phyloP scores from a whole-genome alignment of 1,140 invertebrate genomes.

The Caenorhabditis tropicalis region DNA sequence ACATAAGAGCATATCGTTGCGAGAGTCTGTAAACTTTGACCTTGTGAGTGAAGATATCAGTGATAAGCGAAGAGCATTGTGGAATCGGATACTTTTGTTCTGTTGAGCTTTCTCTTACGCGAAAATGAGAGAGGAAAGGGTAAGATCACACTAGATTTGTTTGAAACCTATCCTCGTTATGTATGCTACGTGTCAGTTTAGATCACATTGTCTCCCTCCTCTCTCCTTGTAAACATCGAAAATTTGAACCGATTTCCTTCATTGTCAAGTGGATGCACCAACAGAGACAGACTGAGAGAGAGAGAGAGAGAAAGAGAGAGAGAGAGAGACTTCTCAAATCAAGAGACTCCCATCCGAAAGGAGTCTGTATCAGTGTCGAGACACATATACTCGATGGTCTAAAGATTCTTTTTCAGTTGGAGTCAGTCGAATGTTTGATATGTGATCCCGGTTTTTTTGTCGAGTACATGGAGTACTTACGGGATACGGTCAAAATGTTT shows the following conservation, averaged over 20 bases:
- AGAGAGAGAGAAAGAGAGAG: not conserved
- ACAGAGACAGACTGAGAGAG: not conserved
- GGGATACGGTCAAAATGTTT: not conserved
- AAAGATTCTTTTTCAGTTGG: constrained; percentile 11
- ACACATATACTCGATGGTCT: not conserved
- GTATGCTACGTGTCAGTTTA: not conserved
- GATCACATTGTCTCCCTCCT: not conserved
- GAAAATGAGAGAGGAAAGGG: not conserved
- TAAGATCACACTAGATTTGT: constrained; percentile 28
- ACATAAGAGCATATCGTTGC: constrained; percentile 7
- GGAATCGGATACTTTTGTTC: not conserved
- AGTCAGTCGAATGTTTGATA: no score
- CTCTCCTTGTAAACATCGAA: constrained; percentile 6
- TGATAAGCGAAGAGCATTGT: not conserved
- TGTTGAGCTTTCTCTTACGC: not conserved
- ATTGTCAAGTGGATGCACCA: constrained; percentile 8
- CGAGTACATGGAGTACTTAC: not conserved
- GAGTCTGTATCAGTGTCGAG: constrained; percentile 16
- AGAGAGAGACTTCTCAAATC: not conserved
- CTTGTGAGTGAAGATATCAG: not conserved
- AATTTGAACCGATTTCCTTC: constrained; percentile 26
- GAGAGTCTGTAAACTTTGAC: constrained; percentile 15
- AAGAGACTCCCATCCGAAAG: not conserved
- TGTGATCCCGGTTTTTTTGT: not conserved
- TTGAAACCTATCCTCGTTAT: not conserved